Conservation (phyloP, 2,888 invertebrate species). For the Rhamnusium bicolor region DNA sequence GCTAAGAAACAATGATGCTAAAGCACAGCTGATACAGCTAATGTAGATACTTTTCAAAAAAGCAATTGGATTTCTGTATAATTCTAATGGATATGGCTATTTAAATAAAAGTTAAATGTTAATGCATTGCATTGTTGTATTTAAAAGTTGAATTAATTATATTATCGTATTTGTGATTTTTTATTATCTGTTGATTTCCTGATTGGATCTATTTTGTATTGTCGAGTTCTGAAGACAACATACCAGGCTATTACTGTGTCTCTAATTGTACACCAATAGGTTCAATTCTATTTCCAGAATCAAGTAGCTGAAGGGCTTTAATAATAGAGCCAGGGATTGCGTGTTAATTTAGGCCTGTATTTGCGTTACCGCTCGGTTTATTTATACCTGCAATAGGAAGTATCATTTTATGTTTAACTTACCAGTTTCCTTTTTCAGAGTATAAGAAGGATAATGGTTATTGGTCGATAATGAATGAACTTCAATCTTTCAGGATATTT, state of each 20-base stretch:
- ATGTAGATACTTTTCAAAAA: no score
- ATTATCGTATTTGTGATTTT: no score
- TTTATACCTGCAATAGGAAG: neutral
- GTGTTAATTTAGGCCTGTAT: constrained; percentile 32
- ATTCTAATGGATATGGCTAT: no score
- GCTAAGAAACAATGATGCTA: no score
- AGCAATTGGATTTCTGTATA: no score
- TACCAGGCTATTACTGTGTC: neutral
- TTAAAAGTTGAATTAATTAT: no score
- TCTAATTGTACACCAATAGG: neutral
- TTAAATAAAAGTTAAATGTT: no score
- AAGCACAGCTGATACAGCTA: no score
- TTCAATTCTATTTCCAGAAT: constrained; percentile 29
- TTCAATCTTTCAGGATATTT: neutral
- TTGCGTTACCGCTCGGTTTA: constrained; percentile 17
- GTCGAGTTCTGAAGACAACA: no score
- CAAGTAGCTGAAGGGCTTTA: neutral
- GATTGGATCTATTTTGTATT: no score
- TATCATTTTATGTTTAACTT: neutral
- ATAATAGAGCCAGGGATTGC: constrained; percentile 28
- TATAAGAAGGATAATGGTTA: neutral
- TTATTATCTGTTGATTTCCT: no score
- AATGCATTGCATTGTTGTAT: no score
- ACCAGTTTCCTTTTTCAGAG: neutral
- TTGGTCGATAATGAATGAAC: neutral